Evolutionary conservation across 2,888 invertebrate genomes (phyloP).

Genomic region (Drosophila percnosoma): DNA sequence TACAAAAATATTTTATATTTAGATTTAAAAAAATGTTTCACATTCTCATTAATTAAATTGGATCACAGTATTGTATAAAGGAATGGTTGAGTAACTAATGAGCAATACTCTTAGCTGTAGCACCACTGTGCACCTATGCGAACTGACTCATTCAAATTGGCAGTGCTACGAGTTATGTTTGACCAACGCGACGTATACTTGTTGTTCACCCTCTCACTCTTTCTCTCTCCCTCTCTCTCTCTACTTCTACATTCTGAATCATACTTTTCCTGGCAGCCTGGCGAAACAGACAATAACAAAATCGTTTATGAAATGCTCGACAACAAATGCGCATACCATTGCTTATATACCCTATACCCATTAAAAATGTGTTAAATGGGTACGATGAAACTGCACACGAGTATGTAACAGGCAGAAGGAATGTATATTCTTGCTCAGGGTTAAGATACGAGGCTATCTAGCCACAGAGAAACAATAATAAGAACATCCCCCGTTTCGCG

Average conservation of each 20-base stretch:
- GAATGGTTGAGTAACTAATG: neutral
- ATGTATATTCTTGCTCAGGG: neutral
- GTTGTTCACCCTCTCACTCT: slow-evolving; percentile 10
- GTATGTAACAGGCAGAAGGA: neutral
- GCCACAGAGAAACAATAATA: neutral
- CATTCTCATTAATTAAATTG: neutral
- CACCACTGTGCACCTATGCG: slow-evolving; percentile 34
- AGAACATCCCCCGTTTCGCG: neutral
- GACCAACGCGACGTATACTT: slow-evolving; percentile 58
- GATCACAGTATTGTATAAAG: neutral
- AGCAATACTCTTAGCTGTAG: neutral
- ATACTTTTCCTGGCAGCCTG: slow-evolving; percentile 40
- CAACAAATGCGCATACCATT: slow-evolving; percentile 61
- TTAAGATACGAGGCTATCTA: neutral
- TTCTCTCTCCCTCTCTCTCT: neutral
- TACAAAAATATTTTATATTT: neutral
- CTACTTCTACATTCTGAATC: slow-evolving; percentile 33
- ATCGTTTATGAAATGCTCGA: slow-evolving; percentile 27
- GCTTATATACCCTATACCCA: slow-evolving; percentile 8
- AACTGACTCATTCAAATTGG: slow-evolving; percentile 44
- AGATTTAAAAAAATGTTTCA: neutral
- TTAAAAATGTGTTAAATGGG: neutral
- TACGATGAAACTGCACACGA: neutral
- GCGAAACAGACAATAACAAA: slow-evolving; percentile 45
- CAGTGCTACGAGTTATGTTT: slow-evolving; percentile 24